Conservation (phyloP, 1,140 invertebrate species). For the Aricia agestis region DNA sequence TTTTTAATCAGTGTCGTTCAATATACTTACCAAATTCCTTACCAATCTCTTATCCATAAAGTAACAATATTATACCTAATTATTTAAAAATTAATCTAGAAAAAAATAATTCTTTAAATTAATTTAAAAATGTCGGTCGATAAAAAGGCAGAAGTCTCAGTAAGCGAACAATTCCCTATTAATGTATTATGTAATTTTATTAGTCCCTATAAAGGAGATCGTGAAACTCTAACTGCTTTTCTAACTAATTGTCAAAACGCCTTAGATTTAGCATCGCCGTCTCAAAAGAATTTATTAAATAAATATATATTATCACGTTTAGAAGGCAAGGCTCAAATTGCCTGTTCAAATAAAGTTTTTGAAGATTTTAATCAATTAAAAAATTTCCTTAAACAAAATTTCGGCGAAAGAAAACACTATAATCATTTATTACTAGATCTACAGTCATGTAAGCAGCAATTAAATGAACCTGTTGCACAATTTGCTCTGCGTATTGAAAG, state of each 20-base stretch:
- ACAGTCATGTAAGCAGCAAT: no score
- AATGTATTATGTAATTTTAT: conserved; percentile 20
- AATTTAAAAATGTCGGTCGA: conserved; percentile 16
- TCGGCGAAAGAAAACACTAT: no score
- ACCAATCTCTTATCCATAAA: not conserved
- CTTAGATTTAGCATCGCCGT: conserved; percentile 21
- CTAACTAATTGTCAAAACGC: conserved; percentile 23
- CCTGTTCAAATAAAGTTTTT: conserved; percentile 17
- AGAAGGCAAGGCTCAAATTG: conserved; percentile 31
- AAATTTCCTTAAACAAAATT: no score
- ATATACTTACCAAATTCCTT: conserved; percentile 14
- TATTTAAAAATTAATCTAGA: not conserved
- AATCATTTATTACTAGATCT: no score
- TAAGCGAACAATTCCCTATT: conserved; percentile 18
- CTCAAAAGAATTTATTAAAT: conserved; percentile 24
- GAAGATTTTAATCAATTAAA: no score
- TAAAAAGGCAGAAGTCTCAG: conserved; percentile 13
- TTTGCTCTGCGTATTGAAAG: no score
- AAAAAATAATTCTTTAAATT: not conserved
- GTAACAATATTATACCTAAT: not conserved
- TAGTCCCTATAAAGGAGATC: conserved; percentile 12
- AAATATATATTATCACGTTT: conserved; percentile 29
- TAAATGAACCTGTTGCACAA: no score
- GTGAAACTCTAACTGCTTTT: conserved; percentile 16
- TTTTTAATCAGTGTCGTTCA: conserved; percentile 11